A percentile compares a stretch with the other conserved stretches of the same genome.
phyloP scores from a whole-genome alignment of 2,113 vertebrate genomes.

The Etheostoma spectabile region DNA sequence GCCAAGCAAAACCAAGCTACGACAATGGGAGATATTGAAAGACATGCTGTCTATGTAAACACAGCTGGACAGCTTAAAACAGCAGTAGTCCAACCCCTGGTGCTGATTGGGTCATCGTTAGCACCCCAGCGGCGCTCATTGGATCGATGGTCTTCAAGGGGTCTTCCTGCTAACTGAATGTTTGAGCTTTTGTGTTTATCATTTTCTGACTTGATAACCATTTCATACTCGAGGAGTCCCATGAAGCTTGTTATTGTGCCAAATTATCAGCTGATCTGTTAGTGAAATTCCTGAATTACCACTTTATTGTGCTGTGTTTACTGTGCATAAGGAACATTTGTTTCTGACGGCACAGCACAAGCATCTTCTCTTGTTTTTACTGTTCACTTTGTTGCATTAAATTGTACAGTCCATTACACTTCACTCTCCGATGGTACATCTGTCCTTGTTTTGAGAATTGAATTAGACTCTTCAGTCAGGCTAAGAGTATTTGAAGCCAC shows the following conservation, averaged over 20 bases:
- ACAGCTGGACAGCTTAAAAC: too few relatives aligned
- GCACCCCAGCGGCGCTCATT: too few relatives aligned
- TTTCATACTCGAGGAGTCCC: background rate
- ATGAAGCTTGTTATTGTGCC: constrained; percentile 2
- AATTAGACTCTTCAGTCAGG: constrained; percentile 14
- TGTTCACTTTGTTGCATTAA: constrained; percentile 37
- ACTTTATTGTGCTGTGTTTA: constrained; percentile 16
- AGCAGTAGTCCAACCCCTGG: too few relatives aligned
- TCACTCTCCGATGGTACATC: constrained; percentile 54
- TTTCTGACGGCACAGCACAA: constrained; percentile 15
- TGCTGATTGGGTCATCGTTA: too few relatives aligned
- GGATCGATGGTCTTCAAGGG: background rate
- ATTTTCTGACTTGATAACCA: background rate
- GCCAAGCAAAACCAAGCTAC: too few relatives aligned
- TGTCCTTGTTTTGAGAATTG: background rate
- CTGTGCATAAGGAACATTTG: constrained; percentile 20
- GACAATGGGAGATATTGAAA: too few relatives aligned
- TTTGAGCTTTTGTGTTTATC: constrained; percentile 1
- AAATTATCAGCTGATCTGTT: constrained; percentile 19
- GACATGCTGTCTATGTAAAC: too few relatives aligned
- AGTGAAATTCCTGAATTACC: background rate
- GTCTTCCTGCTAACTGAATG: background rate
- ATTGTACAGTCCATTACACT: constrained; percentile 48
- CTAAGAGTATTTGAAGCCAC: constrained; percentile 13
- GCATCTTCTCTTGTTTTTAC: constrained; percentile 5